Evolutionary conservation across 2,888 invertebrate species (phyloP).

Genomic region (Parnassius orleans): DNA sequence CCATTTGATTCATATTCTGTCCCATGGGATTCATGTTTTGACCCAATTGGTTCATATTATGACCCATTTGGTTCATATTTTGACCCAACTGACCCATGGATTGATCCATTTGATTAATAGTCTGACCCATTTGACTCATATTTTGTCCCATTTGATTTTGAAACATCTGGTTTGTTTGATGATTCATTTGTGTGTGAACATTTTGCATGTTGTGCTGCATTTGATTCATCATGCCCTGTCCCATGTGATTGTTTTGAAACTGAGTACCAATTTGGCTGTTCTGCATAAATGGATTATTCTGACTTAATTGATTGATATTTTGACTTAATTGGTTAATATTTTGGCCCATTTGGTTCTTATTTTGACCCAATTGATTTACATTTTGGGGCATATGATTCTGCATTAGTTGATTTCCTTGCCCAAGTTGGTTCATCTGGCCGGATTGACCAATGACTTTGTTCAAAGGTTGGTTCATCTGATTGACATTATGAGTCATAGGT

Average conservation of each 20-base stretch:
- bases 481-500: slow-evolving; percentile 49
- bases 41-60: slow-evolving; percentile 41
- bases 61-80: slow-evolving; percentile 36
- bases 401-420: slow-evolving; percentile 31
- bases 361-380: slow-evolving; percentile 37
- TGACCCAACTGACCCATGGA: slow-evolving; percentile 46
- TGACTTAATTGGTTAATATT: slow-evolving; percentile 38
- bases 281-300: slow-evolving; percentile 40
- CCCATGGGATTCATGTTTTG: slow-evolving; percentile 42
- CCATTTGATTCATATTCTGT: slow-evolving; percentile 39
- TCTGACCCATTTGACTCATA: slow-evolving; percentile 42
- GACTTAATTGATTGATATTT: slow-evolving; percentile 39
- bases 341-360: slow-evolving; percentile 47
- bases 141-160: slow-evolving; percentile 43
- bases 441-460: slow-evolving; percentile 53
- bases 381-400: slow-evolving; percentile 35
- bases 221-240: slow-evolving; percentile 42
- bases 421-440: slow-evolving; percentile 36
- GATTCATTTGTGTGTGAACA: slow-evolving; percentile 45
- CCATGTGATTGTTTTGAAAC: slow-evolving; percentile 47
- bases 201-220: slow-evolving; percentile 41
- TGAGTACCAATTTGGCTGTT: slow-evolving; percentile 41
- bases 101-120: slow-evolving; percentile 41
- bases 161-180: slow-evolving; percentile 33
- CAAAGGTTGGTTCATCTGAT: slow-evolving; percentile 54